Evolutionary conservation across 2,888 invertebrate species (phyloP).

Genomic region (Cremastinae sp.): DNA sequence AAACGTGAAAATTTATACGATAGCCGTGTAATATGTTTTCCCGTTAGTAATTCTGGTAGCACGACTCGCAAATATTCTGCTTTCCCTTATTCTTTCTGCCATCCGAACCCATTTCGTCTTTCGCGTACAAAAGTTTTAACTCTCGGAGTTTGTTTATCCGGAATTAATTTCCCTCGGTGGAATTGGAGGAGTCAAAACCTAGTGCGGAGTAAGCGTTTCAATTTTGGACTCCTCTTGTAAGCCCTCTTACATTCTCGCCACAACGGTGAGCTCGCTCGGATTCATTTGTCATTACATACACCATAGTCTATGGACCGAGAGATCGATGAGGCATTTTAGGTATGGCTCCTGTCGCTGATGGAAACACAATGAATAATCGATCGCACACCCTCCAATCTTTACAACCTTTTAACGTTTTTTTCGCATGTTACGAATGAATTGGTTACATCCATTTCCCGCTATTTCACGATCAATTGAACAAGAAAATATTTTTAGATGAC

Average conservation of each 20-base stretch:
- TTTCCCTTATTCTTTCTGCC: slow-evolving; percentile 2
- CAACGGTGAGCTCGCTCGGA: slow-evolving; percentile 1
- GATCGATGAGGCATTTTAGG: too few relatives aligned
- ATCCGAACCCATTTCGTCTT: background rate
- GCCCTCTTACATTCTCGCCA: background rate
- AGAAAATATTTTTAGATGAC: too few relatives aligned
- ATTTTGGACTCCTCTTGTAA: slow-evolving; percentile 5
- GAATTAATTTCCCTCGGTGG: slow-evolving; percentile 35
- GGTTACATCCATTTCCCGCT: too few relatives aligned
- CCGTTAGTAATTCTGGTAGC: slow-evolving; percentile 2
- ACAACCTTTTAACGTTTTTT: too few relatives aligned
- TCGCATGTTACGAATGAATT: too few relatives aligned
- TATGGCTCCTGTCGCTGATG: too few relatives aligned
- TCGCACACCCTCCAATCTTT: too few relatives aligned
- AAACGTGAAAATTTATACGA: slow-evolving; percentile 5
- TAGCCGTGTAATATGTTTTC: slow-evolving; percentile 8
- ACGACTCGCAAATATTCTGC: slow-evolving; percentile 8
- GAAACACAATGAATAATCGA: too few relatives aligned
- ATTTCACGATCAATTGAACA: too few relatives aligned
- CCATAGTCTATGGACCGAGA: background rate
- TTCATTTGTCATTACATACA: slow-evolving; percentile 29
- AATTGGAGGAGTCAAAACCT: slow-evolving; percentile 1
- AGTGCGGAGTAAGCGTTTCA: slow-evolving; percentile 24
- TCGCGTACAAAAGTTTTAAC: slow-evolving; percentile 13
- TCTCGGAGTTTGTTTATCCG: slow-evolving; percentile 5